Evolutionary conservation across 2,797 vertebrate species (phyloP).

Genomic region (Paguma larvata): DNA sequence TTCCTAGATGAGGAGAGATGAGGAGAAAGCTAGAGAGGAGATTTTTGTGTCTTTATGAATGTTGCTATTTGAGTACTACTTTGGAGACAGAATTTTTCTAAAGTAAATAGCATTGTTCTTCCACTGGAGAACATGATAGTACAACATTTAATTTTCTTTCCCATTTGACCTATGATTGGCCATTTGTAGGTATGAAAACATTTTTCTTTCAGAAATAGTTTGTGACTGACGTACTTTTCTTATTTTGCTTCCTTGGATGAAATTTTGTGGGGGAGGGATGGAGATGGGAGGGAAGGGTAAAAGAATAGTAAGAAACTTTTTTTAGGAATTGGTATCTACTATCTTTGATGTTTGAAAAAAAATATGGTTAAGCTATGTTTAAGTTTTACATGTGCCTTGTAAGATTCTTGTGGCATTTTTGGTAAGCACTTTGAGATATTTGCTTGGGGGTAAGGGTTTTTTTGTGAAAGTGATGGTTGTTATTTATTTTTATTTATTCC

Average conservation of each 20-base stretch:
- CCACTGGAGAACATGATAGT: not conserved
- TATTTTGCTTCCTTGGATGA: constrained; percentile 71
- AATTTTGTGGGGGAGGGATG: constrained; percentile 13
- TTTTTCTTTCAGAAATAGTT: constrained; percentile 71
- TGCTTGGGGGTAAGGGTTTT: constrained; percentile 46
- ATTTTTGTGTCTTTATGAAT: constrained; percentile 54
- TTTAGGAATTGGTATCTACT: not conserved
- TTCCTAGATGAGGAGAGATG: constrained; percentile 41
- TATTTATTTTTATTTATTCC: constrained; percentile 84
- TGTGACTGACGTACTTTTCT: constrained; percentile 70
- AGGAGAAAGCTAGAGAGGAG: not conserved
- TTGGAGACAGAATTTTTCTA: constrained; percentile 61
- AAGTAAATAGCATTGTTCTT: constrained; percentile 63
- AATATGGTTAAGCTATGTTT: constrained; percentile 55
- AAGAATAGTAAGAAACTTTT: constrained; percentile 53
- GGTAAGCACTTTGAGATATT: constrained; percentile 81
- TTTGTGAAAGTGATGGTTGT: constrained; percentile 73
- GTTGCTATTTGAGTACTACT: not conserved
- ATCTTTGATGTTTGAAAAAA: constrained; percentile 69
- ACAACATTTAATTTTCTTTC: constrained; percentile 38
- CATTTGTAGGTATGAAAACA: constrained; percentile 52
- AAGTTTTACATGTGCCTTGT: constrained; percentile 80
- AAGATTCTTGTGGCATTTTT: constrained; percentile 77
- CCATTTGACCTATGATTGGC: constrained; percentile 29
- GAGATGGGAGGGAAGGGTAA: constrained; percentile 5